Base-by-base conservation (phyloP, 2,888 invertebrate species). In the Melanargia galathea region DNA sequence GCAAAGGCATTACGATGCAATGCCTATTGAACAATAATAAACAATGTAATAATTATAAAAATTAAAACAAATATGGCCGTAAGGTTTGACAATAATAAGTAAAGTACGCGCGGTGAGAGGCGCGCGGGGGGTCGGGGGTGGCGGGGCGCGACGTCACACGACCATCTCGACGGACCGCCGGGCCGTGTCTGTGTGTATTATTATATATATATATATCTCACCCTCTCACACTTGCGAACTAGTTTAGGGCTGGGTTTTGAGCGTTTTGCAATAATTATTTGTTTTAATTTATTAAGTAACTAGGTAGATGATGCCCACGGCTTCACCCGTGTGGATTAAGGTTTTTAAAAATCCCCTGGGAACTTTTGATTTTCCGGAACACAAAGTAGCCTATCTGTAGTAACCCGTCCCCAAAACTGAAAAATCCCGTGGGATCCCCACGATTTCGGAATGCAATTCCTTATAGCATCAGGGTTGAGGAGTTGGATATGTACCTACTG, bases 31-130 rank as follows among this genome's bases (percentile, higher is more conserved):
- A 16, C 63, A 68, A 70, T 70, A 68, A 71, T 70, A 69, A 52
- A 70, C 65, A 62, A 59, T n/a, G n/a, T n/a, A n/a, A n/a, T n/a
- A n/a, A n/a, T n/a, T n/a, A n/a, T 59, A 59, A 56, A 57, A 57
- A 20, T 60, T 64, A 81, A 86, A 81, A 81, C 87, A 88, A 52
- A 88, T 86, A 88, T 87, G 88, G 88, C 89, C 33, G 86, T 77
- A 49, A 74, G 76, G 79, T 77, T 84, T 84, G 81, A 82, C 80
- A 81, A 83, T 83, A 84, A 83, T 83, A 83, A 83, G 82, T 83
- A 59, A 59, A 59, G 49, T 51, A 49, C 59, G 58, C 49, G 33
- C 20, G 2, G 20, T 13, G 20, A 11, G 45, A 10, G 35, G 46
- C 33, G 57, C 81, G 80, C 83, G 84, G 80, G 78, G 78, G 78